Conservation (phyloP, 2,113 vertebrate genomes). For the Aramus guarauna region DNA sequence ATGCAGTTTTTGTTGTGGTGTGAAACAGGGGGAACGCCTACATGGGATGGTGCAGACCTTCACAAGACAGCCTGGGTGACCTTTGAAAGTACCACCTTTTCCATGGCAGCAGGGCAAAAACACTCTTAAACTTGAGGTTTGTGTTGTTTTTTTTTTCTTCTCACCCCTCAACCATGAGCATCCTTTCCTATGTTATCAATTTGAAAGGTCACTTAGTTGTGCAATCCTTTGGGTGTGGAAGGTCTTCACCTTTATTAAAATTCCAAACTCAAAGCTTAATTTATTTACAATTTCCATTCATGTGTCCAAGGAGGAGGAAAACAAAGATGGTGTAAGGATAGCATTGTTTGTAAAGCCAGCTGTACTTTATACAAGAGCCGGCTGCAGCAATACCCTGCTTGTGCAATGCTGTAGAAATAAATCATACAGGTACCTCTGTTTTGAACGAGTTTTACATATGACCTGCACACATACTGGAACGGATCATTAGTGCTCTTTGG, state of each 20-base stretch:
- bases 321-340: background rate
- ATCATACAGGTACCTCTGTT: background rate
- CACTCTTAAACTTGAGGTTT: background rate
- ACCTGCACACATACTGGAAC: background rate
- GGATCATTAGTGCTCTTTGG: background rate
- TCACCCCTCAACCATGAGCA: background rate
- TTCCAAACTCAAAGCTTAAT: background rate
- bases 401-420: background rate
- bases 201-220: background rate
- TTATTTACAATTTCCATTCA: background rate
- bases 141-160: background rate
- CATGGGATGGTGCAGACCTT: background rate
- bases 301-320: background rate
- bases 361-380: background rate
- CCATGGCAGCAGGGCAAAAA: background rate
- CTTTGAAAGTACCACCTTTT: background rate
- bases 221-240: background rate
- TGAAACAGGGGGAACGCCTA: background rate
- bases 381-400: background rate
- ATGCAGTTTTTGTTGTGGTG: background rate
- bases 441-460: background rate
- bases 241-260: background rate
- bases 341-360: background rate
- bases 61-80: background rate
- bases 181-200: background rate